These are phyloP conservation scores for Corythornis vintsioides DNA, from an alignment of 2,113 vertebrate species.

Conservation along the genomic window DNA sequence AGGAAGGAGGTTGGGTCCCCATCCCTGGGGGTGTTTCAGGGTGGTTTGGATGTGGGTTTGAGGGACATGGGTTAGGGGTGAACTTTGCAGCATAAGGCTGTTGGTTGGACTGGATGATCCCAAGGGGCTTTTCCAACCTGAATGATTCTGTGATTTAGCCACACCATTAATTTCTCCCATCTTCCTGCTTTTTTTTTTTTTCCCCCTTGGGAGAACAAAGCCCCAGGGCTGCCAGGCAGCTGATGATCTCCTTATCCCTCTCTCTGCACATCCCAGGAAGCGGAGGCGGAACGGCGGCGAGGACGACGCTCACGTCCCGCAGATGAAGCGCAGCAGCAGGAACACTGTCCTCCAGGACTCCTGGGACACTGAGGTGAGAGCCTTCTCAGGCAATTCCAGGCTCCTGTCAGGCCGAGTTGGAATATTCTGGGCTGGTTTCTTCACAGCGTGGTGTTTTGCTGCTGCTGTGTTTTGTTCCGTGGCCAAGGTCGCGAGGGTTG, in stretches of 20 bases:
- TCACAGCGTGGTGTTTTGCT: not conserved
- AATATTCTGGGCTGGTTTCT: not conserved
- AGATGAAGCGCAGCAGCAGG: constrained; percentile 85
- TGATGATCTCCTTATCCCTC: not conserved
- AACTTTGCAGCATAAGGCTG: no score
- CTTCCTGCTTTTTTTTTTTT: no score
- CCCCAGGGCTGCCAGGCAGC: accelerated
- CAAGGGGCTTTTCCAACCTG: no score
- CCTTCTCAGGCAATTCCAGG: accelerated
- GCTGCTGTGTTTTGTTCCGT: no score
- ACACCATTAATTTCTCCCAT: accelerated
- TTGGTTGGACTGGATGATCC: no score
- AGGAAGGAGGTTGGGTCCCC: no score
- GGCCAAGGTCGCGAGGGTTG: not conserved
- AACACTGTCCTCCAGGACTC: constrained; percentile 85
- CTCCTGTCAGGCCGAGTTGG: not conserved
- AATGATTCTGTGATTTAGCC: not conserved
- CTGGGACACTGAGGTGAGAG: constrained; percentile 93
- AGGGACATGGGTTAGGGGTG: no score
- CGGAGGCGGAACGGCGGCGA: constrained; percentile 85
- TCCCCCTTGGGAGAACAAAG: not conserved
- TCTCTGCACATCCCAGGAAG: constrained; percentile 78
- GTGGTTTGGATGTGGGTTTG: no score
- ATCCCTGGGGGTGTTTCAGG: no score
- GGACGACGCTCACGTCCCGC: constrained; percentile 83